phyloP scores from a whole-genome alignment of 2,797 vertebrate genomes.

The Danio jaintianensis region DNA sequence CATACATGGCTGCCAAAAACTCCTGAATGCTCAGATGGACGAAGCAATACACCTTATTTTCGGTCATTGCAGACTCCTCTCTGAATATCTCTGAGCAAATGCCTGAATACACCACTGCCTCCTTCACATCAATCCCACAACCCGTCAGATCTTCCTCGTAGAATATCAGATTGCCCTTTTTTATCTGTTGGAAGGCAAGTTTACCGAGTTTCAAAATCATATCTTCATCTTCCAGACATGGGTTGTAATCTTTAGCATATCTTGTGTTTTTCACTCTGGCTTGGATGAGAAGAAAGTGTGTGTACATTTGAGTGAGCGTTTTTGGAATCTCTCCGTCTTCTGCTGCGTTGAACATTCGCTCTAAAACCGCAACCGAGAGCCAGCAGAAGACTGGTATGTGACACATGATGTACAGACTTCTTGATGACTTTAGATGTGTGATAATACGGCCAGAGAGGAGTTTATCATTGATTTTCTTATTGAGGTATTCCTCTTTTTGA shows the following conservation, averaged over 20 bases:
- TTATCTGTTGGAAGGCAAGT: constrained; percentile 56
- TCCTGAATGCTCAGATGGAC: constrained; percentile 60
- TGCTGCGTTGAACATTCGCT: constrained; percentile 33
- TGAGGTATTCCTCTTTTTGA: constrained; percentile 61
- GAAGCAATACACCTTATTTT: constrained; percentile 57
- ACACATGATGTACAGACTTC: constrained; percentile 63
- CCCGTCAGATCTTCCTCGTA: constrained; percentile 57
- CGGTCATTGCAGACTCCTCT: constrained; percentile 51
- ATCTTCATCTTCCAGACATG: neutral
- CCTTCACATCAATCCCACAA: constrained; percentile 52
- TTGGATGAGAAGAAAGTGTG: constrained; percentile 57
- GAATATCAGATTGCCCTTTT: constrained; percentile 58
- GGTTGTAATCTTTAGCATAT: constrained; percentile 35
- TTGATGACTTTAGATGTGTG: constrained; percentile 53
- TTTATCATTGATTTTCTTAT: constrained; percentile 54
- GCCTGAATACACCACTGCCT: constrained; percentile 57
- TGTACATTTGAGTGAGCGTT: constrained; percentile 58
- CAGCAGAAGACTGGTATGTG: constrained; percentile 65
- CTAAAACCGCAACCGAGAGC: constrained; percentile 56
- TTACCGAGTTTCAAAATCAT: constrained; percentile 53
- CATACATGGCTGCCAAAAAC: constrained; percentile 56
- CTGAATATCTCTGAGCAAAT: constrained; percentile 58
- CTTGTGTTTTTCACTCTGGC: constrained; percentile 48
- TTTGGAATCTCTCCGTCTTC: constrained; percentile 49
- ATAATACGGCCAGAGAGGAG: constrained; percentile 49